A percentile compares a stretch with the other conserved stretches of the same genome.
These are phyloP conservation scores for Pteronura brasiliensis DNA, from an alignment of 2,113 vertebrate species.

Conservation along the genomic window DNA sequence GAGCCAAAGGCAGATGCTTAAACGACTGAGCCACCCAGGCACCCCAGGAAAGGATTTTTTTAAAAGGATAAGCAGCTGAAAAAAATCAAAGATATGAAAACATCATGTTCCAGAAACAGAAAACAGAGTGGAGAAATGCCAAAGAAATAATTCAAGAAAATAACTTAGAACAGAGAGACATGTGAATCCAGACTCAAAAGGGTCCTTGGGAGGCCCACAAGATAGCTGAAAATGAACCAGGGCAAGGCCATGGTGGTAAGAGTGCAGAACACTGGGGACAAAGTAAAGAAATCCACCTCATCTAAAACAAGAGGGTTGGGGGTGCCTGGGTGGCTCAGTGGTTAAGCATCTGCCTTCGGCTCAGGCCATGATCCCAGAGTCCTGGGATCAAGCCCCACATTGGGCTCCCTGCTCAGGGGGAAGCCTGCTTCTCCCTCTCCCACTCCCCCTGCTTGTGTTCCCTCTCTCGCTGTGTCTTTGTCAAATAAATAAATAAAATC, in stretches of 20 bases:
- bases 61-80: neutral
- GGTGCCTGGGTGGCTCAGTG: too few relatives aligned
- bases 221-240: neutral
- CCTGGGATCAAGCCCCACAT: too few relatives aligned
- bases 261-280: neutral
- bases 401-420: too few relatives aligned
- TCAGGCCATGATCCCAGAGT: too few relatives aligned
- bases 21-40: too few relatives aligned
- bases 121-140: neutral
- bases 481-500: too few relatives aligned
- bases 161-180: neutral
- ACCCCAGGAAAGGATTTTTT: neutral
- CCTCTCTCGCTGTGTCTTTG: too few relatives aligned
- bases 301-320: neutral
- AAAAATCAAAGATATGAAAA: neutral
- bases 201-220: neutral
- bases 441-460: too few relatives aligned
- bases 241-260: neutral
- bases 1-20: too few relatives aligned
- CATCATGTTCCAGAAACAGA: neutral
- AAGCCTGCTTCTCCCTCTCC: too few relatives aligned
- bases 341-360: too few relatives aligned
- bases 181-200: neutral
- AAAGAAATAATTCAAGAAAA: neutral
- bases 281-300: neutral